A percentile compares a stretch with the other conserved stretches of the same genome.
Evolutionary conservation across 2,113 vertebrate genomes (phyloP).

Genomic region (Pavo muticus): DNA sequence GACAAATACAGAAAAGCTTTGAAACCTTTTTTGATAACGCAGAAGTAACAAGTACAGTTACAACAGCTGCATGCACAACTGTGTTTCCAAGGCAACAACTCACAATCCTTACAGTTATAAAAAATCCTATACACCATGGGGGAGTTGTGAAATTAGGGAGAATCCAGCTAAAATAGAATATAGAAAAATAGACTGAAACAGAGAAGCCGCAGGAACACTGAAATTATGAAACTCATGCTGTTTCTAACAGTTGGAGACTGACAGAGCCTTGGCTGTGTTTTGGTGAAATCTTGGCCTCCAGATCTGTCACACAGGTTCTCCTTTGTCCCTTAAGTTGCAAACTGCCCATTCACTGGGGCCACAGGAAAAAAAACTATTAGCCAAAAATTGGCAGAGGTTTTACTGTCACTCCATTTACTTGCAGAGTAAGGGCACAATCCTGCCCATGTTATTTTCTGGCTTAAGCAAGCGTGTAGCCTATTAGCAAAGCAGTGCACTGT

Average conservation of each 20-base stretch:
- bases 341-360: not conserved
- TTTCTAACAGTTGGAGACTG: not conserved
- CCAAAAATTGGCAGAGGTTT: slow-evolving; percentile 8
- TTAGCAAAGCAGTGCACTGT: not conserved
- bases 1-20: slow-evolving; percentile 42
- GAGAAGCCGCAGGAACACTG: not conserved
- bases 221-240: slow-evolving; percentile 15
- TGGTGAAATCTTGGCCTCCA: not conserved
- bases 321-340: not conserved
- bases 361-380: not conserved
- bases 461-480: slow-evolving; percentile 25
- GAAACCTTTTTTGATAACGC: slow-evolving; percentile 53
- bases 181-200: slow-evolving; percentile 35
- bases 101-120: slow-evolving; percentile 39
- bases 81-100: slow-evolving; percentile 70
- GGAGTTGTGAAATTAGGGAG: slow-evolving; percentile 56
- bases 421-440: slow-evolving; percentile 6
- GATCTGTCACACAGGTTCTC: rapidly evolving
- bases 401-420: not conserved
- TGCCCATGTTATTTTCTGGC: slow-evolving; percentile 27
- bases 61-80: slow-evolving; percentile 69
- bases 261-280: not conserved
- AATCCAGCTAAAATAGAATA: slow-evolving; percentile 43
- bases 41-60: slow-evolving; percentile 61
- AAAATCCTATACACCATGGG: slow-evolving; percentile 31